phyloP scores from a whole-genome alignment of 2,797 vertebrate genomes.

The Anabacerthia variegaticeps region DNA sequence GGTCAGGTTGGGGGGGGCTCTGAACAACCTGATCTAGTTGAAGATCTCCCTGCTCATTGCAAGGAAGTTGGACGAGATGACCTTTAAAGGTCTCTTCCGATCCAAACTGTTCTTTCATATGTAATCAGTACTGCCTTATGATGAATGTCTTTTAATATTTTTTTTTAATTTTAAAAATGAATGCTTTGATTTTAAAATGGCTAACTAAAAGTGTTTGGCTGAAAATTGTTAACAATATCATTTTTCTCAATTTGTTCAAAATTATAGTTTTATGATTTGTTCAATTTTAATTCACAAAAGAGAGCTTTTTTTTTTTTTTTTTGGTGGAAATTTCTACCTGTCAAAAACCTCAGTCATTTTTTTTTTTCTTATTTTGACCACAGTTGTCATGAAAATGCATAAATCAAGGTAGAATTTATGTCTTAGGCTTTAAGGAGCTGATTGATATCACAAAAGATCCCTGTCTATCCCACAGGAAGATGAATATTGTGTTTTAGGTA shows the following conservation, averaged over 20 bases:
- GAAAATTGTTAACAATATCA: neutral
- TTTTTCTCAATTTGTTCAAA: neutral
- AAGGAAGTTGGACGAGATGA: neutral
- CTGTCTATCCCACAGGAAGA: neutral
- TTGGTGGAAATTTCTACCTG: neutral
- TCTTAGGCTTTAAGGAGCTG: neutral
- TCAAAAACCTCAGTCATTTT: neutral
- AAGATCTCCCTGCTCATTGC: neutral
- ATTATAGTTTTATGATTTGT: neutral
- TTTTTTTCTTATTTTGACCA: neutral
- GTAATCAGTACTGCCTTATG: neutral
- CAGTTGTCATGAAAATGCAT: neutral
- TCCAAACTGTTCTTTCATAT: neutral
- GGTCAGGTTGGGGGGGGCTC: neutral
- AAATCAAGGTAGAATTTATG: neutral
- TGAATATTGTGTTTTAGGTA: neutral
- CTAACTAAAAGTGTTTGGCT: neutral
- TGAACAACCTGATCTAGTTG: neutral
- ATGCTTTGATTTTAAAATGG: neutral
- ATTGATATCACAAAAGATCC: neutral
- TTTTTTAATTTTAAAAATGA: rapidly evolving
- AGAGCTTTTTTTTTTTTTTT: neutral
- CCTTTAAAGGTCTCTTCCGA: neutral
- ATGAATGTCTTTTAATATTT: neutral
- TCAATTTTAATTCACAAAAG: neutral